Percentiles rank a stretch among this genome's conserved stretches.
Conservation (phyloP, 2,888 invertebrate species). For the Parnassius apollo region DNA sequence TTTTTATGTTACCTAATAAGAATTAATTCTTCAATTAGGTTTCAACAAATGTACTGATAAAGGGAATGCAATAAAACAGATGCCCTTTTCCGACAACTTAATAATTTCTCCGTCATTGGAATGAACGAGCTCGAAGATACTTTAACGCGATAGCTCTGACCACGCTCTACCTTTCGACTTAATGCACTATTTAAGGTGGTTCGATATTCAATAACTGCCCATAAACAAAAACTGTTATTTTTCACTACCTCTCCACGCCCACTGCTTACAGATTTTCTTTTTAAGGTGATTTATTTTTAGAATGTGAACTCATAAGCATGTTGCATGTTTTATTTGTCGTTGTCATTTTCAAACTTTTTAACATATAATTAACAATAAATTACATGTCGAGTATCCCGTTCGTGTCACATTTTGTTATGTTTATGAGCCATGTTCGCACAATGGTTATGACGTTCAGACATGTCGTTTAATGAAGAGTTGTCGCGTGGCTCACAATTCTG, state of each 20-base stretch:
- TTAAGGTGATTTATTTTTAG: too few relatives aligned
- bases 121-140: conserved; percentile 3
- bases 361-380: conserved; percentile 12
- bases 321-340: conserved; percentile 2
- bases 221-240: conserved; percentile 11
- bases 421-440: conserved; percentile 16
- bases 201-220: not conserved
- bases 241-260: too few relatives aligned
- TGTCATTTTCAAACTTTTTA: not conserved
- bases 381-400: not conserved
- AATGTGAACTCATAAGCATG: too few relatives aligned
- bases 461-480: conserved; percentile 28
- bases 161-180: conserved; percentile 9
- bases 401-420: conserved; percentile 15
- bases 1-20: too few relatives aligned
- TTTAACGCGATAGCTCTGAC: conserved; percentile 7
- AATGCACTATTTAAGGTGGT: conserved; percentile 5
- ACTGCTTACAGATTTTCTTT: too few relatives aligned
- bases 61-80: not conserved
- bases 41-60: too few relatives aligned
- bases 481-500: conserved; percentile 31
- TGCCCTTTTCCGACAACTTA: not conserved
- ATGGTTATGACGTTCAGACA: conserved; percentile 14
- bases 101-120: conserved; percentile 7
- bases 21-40: too few relatives aligned